A percentile compares a stretch with the other conserved stretches of the same genome.
phyloP scores from a whole-genome alignment of 2,888 invertebrate genomes.

The Crocallis elinguaria region DNA sequence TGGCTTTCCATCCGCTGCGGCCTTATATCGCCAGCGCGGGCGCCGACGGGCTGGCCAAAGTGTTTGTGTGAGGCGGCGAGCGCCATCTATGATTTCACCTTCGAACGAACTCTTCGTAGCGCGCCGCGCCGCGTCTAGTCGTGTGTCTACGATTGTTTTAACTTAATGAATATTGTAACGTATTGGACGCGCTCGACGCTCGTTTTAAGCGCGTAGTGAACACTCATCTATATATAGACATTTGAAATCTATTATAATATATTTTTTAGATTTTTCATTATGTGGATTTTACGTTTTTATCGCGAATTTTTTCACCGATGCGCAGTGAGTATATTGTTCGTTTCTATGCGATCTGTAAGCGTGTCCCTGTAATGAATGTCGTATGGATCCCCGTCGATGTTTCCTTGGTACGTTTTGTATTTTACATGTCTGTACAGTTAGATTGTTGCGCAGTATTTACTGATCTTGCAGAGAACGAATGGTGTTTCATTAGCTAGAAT shows the following conservation, averaged over 20 bases:
- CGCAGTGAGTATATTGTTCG: constrained; percentile 75
- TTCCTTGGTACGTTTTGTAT: constrained; percentile 67
- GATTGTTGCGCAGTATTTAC: constrained; percentile 75
- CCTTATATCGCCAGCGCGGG: constrained; percentile 99
- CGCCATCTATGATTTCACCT: constrained; percentile 55
- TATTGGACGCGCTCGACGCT: constrained; percentile 66
- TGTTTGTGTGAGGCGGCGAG: constrained; percentile 90
- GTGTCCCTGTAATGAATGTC: constrained; percentile 74
- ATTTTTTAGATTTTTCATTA: constrained; percentile 83
- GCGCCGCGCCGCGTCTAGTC: constrained; percentile 40
- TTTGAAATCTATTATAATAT: constrained; percentile 84
- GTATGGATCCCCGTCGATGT: constrained; percentile 65
- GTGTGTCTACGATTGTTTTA: constrained; percentile 54
- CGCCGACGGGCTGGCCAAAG: constrained; percentile 99
- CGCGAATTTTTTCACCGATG: constrained; percentile 80
- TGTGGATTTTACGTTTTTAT: constrained; percentile 81
- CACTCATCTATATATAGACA: constrained; percentile 83
- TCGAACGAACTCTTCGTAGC: constrained; percentile 52
- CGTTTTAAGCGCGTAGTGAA: constrained; percentile 73
- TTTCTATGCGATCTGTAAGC: constrained; percentile 73
- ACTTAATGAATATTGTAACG: constrained; percentile 66
- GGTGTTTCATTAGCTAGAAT: constrained; percentile 78
- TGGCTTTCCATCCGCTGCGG: constrained; percentile 99
- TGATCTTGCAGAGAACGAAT: constrained; percentile 72
- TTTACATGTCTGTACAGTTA: constrained; percentile 80